A percentile compares a stretch with the other conserved stretches of the same genome.
Evolutionary conservation across 2,888 invertebrate species (phyloP).

Genomic region (Urechis unicinctus): DNA sequence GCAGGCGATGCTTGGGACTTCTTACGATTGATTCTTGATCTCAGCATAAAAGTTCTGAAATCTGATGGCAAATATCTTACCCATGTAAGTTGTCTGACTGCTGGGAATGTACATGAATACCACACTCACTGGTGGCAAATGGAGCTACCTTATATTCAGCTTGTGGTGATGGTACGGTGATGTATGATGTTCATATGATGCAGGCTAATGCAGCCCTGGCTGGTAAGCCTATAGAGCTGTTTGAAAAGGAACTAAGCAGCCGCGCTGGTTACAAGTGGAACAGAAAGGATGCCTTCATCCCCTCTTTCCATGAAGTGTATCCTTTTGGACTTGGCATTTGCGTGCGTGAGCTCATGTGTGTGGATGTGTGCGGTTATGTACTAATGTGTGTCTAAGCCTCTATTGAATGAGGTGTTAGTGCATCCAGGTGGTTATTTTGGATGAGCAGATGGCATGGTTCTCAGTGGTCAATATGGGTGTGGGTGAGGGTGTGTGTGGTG

Average conservation of each 20-base stretch:
- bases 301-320: slow-evolving; percentile 25
- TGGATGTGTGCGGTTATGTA: no score
- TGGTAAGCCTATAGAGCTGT: slow-evolving; percentile 14
- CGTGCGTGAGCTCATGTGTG: no score
- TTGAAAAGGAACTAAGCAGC: slow-evolving; percentile 18
- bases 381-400: no score
- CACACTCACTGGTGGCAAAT: not conserved
- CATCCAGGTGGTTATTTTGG: no score
- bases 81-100: slow-evolving; percentile 17
- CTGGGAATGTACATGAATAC: no score
- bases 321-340: slow-evolving; percentile 13
- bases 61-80: slow-evolving; percentile 56
- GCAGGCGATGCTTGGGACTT: slow-evolving; percentile 22
- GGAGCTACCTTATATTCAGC: not conserved
- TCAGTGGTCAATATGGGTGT: no score
- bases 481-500: no score
- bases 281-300: slow-evolving; percentile 16
- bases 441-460: no score
- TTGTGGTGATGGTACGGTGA: no score
- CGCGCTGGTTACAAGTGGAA: slow-evolving; percentile 15
- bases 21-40: slow-evolving; percentile 69
- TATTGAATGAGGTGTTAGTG: no score
- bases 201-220: slow-evolving; percentile 22
- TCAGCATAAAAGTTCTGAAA: slow-evolving; percentile 74
- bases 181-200: not conserved